These are phyloP conservation scores for Megaptera novaeangliae DNA, from an alignment of 2,113 vertebrate genomes.

Conservation along the genomic window DNA sequence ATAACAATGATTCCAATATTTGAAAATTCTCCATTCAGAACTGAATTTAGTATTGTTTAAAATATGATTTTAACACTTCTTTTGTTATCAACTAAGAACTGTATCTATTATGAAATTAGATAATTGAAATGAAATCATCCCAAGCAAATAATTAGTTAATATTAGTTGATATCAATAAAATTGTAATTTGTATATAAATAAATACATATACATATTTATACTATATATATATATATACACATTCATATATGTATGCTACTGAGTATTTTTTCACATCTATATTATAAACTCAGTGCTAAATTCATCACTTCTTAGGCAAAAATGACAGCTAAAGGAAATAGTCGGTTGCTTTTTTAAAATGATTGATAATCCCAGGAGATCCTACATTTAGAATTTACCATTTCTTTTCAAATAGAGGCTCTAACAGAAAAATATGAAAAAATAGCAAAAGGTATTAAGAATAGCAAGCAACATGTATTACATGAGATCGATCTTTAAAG, in stretches of 20 bases:
- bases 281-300: neutral
- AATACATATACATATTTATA: neutral
- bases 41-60: conserved; percentile 9
- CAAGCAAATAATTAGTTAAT: conserved; percentile 2
- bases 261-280: neutral
- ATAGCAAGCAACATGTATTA: neutral
- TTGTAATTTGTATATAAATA: conserved; percentile 2
- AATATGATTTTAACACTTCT: neutral
- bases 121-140: conserved; percentile 5
- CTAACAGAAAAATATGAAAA: neutral
- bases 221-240: neutral
- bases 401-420: neutral
- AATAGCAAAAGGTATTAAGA: neutral
- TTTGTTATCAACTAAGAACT: conserved; percentile 31
- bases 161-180: conserved; percentile 1
- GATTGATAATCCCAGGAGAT: neutral
- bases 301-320: conserved; percentile 20
- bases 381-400: neutral
- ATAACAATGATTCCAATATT: neutral
- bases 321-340: conserved; percentile 6
- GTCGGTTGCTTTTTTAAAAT: neutral
- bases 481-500: neutral
- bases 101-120: neutral
- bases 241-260: neutral
- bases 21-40: conserved; percentile 33